Evolutionary conservation across 2,113 vertebrate genomes (phyloP).

Genomic region (Sceloporus undulatus): DNA sequence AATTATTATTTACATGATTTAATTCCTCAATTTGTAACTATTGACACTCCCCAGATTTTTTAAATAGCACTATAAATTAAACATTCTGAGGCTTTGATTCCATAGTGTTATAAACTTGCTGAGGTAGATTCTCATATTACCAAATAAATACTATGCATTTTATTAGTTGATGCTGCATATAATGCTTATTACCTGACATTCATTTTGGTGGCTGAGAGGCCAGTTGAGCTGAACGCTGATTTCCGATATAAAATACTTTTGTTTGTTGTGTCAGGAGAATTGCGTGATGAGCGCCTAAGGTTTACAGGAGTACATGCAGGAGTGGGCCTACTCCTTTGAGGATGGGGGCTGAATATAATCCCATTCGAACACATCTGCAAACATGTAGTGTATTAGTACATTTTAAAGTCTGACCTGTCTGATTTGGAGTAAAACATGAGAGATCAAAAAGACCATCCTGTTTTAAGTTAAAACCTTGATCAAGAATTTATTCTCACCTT

Average conservation of each 20-base stretch:
- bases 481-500: constrained; percentile 54
- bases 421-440: not conserved
- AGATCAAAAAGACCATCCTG: not conserved
- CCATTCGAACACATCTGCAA: constrained; percentile 66
- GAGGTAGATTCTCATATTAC: not conserved
- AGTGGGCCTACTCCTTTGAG: constrained; percentile 58
- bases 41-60: not conserved
- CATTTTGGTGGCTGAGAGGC: constrained; percentile 86
- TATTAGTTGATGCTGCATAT: constrained; percentile 2
- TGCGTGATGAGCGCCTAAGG: constrained; percentile 56
- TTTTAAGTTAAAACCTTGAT: not conserved
- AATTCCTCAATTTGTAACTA: not conserved
- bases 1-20: not conserved
- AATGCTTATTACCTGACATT: constrained; percentile 86
- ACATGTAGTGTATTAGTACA: constrained; percentile 41
- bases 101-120: too few relatives aligned
- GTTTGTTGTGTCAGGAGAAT: constrained; percentile 38
- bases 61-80: not conserved
- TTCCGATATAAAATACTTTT: constrained; percentile 68
- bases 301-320: constrained; percentile 61
- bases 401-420: not conserved
- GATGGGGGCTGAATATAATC: constrained; percentile 80
- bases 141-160: not conserved
- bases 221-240: constrained; percentile 75
- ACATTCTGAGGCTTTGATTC: not conserved